Evolutionary conservation across 2,797 vertebrate genomes (phyloP).

Genomic region (Synanceia verrucosa): DNA sequence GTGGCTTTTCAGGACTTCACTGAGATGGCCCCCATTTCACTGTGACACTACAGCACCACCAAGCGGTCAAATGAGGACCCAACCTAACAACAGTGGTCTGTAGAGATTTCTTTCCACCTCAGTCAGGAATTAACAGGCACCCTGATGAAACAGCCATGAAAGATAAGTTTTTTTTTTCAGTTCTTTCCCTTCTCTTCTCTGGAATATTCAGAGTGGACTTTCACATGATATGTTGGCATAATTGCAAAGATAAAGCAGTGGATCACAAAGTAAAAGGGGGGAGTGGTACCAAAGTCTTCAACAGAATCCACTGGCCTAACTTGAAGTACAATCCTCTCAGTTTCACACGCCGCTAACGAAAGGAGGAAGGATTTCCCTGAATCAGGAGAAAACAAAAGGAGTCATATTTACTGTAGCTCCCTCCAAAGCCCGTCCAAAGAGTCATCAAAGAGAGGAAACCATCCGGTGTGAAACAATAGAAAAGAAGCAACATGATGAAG

Average conservation of each 20-base stretch:
- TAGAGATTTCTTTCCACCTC: conserved; percentile 41
- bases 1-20: conserved; percentile 68
- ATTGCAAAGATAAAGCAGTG: conserved; percentile 9
- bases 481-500: conserved; percentile 15
- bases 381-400: conserved; percentile 25
- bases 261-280: conserved; percentile 14
- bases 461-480: conserved; percentile 9
- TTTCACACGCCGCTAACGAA: conserved; percentile 37
- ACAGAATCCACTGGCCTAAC: conserved; percentile 29
- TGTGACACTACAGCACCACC: conserved; percentile 81
- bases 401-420: conserved; percentile 16
- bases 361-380: conserved; percentile 14
- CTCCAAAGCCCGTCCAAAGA: conserved; percentile 56
- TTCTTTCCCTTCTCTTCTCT: conserved; percentile 8
- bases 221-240: conserved; percentile 8
- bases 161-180: conserved; percentile 24
- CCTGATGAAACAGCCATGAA: conserved; percentile 66
- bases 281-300: conserved; percentile 34
- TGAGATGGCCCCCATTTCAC: conserved; percentile 73
- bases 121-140: conserved; percentile 55
- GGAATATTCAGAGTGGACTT: conserved; percentile 25
- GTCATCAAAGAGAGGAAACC: conserved; percentile 31
- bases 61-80: conserved; percentile 72
- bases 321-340: conserved; percentile 52
- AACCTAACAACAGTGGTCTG: conserved; percentile 36